Conservation (phyloP, 2,113 vertebrate species). For the Monopterus albus region DNA sequence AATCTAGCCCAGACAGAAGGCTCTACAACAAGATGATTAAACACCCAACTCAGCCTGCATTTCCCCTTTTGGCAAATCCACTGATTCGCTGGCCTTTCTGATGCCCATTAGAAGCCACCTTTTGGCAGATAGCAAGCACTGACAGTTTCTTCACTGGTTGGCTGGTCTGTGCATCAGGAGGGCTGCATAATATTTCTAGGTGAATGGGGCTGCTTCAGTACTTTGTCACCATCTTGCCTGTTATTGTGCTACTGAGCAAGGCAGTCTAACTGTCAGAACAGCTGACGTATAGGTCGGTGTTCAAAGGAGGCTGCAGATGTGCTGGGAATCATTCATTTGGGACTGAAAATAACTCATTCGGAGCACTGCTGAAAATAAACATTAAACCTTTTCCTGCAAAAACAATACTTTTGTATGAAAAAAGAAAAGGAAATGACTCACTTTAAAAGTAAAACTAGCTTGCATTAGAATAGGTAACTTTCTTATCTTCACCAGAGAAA, state of each 20-base stretch:
- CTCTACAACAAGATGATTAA: slow-evolving; percentile 50
- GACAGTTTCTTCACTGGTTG: neutral
- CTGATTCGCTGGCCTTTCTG: slow-evolving; percentile 33
- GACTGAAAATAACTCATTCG: slow-evolving; percentile 9
- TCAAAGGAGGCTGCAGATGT: slow-evolving; percentile 1
- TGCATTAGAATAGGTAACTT: slow-evolving; percentile 19
- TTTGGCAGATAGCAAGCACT: slow-evolving; percentile 28
- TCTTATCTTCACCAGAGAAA: neutral
- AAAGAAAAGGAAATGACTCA: slow-evolving; percentile 18
- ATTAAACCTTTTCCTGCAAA: neutral
- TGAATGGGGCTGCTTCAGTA: neutral
- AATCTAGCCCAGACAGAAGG: slow-evolving; percentile 50
- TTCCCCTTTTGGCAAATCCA: slow-evolving; percentile 34
- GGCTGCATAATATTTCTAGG: slow-evolving; percentile 14
- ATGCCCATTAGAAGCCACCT: slow-evolving; percentile 37
- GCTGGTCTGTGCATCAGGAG: slow-evolving; percentile 5
- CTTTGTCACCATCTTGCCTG: slow-evolving; percentile 10
- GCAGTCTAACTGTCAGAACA: slow-evolving; percentile 28
- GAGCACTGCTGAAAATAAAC: slow-evolving; percentile 2
- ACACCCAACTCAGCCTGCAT: slow-evolving; percentile 14
- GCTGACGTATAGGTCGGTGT: neutral
- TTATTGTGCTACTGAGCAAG: slow-evolving; percentile 35
- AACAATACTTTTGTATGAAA: neutral
- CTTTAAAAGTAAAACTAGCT: slow-evolving; percentile 23
- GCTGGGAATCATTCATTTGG: neutral